Evolutionary conservation across 2,113 vertebrate species (phyloP).

Genomic region (Alectura lathami): DNA sequence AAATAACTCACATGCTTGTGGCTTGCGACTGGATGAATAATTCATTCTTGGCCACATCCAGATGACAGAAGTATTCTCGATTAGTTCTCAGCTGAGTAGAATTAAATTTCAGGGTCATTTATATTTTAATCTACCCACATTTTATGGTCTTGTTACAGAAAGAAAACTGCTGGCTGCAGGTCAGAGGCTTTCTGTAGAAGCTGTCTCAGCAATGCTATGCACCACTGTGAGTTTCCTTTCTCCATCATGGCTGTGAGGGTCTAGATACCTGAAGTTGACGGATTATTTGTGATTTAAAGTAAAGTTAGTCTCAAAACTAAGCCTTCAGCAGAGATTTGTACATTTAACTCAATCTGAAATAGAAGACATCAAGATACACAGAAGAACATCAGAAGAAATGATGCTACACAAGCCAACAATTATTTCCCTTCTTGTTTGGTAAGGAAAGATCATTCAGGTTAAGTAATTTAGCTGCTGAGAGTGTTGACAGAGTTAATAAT

Average conservation of each 20-base stretch:
- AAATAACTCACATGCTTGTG: neutral
- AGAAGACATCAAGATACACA: neutral
- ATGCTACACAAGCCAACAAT: neutral
- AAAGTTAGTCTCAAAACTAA: neutral
- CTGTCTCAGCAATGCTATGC: neutral
- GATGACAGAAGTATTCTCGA: neutral
- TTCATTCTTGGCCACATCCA: neutral
- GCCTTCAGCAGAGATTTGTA: neutral
- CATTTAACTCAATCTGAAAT: neutral
- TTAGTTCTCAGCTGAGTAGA: neutral
- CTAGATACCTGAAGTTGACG: neutral
- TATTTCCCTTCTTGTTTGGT: neutral
- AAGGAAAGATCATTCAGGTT: neutral
- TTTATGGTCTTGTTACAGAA: neutral
- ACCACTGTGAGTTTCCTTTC: neutral
- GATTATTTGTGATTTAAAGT: neutral
- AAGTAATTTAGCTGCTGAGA: neutral
- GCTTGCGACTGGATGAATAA: neutral
- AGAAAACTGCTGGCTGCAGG: neutral
- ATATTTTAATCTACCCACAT: neutral
- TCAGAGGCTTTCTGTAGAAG: neutral
- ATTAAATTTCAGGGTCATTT: neutral
- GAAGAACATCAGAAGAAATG: neutral
- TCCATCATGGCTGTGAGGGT: neutral
- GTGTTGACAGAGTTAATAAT: neutral